These are phyloP conservation scores for Drepanosiphum platanoidis DNA, from an alignment of 2,888 invertebrate genomes.

Conservation along the genomic window DNA sequence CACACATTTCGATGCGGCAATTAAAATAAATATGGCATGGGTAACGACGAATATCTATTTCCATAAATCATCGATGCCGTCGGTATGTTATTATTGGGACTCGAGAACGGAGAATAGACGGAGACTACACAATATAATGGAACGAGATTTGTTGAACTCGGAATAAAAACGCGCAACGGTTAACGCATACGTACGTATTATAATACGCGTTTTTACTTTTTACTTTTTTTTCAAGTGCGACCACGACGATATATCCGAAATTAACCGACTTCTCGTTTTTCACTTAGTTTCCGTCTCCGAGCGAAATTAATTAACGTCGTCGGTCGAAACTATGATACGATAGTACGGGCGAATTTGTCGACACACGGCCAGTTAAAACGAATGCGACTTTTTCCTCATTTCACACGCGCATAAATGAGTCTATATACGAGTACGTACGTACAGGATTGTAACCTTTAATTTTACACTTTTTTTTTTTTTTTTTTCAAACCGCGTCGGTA, in stretches of 20 bases:
- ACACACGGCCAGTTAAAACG: no score
- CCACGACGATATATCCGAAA: no score
- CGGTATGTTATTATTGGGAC: background rate
- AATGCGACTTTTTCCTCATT: no score
- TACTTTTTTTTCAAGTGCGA: background rate
- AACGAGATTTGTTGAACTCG: background rate
- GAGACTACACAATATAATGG: background rate
- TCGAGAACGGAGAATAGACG: background rate
- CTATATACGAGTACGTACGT: background rate
- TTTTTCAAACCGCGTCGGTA: background rate
- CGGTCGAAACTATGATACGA: no score
- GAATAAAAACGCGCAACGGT: background rate
- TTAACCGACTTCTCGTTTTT: background rate
- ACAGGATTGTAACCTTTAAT: slow-evolving; percentile 23
- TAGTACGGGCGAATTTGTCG: no score
- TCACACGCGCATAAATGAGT: background rate
- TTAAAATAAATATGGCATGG: background rate
- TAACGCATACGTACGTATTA: no score
- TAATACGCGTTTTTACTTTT: background rate
- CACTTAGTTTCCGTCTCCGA: background rate
- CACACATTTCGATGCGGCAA: background rate
- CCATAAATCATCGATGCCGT: background rate
- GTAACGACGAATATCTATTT: background rate
- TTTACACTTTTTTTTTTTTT: no score
- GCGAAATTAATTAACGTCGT: background rate